Base-by-base conservation (phyloP, 2,797 vertebrate genomes). In the Neoniphon sammara region DNA sequence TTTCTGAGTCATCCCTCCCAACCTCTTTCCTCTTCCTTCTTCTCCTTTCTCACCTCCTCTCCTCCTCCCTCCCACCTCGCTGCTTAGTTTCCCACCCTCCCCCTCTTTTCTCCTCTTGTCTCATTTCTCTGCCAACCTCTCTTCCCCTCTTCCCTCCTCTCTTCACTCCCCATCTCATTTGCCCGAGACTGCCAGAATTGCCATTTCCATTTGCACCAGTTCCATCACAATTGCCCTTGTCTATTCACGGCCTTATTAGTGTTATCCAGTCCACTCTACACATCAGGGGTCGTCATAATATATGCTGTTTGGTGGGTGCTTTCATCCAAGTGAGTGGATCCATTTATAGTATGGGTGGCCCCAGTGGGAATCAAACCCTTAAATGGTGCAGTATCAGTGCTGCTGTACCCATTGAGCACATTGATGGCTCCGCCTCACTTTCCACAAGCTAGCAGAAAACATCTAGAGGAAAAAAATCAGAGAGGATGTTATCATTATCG, bases 311-410 rank as follows among this genome's bases (percentile, higher is more conserved):
- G 47, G 50, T 54, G 44, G 70, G 79, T 70, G 66, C 49, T 67
- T 84, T 83, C 30, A 84, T 85, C 71, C 66, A 50, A 82, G 76
- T 66, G 65, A 75, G 47, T 80, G 69, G 79, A 82, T 89, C 79
- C 80, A 73, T 91, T 87, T 91, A 85, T 91, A 87, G 87, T 68
- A 63, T 64, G 86, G 85, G 83, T 91, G 85, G 82, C 85, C 85
- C 68, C 82, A 63, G 18, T 77, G 80, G 85, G 89, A 91, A 87
- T 89, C 83, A 89, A 74, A 89, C 86, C 91, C 91, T 90, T 92
- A 92, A 88, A 92, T 89, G 91, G 87, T 90, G 76, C 82, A 89
- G 14, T 83, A 82, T 84, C 82, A 73, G 84, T 84, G 81, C 85
- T 78, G 73, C 78, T 67, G 81, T 79, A 83, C 82, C 84, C 84